phyloP scores from a whole-genome alignment of 2,797 vertebrate species.

The Gila robusta region DNA sequence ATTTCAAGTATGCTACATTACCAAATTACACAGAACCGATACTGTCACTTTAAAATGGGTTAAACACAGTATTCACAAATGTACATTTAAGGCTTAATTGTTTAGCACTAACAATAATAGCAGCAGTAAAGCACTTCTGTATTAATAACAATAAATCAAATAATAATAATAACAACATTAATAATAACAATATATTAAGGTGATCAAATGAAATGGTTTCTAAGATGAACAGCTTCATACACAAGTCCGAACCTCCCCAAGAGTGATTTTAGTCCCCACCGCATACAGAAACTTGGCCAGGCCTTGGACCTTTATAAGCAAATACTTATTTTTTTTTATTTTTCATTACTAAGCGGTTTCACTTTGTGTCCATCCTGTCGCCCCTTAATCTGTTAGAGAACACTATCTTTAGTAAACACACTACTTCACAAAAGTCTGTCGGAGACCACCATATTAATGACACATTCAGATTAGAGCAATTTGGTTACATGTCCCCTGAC shows the following conservation, averaged over 20 bases:
- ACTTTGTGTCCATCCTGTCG: neutral
- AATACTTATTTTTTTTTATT: conserved; percentile 45
- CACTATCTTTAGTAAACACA: conserved; percentile 48
- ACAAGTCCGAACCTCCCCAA: conserved; percentile 40
- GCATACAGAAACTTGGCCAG: conserved; percentile 40
- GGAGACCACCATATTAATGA: conserved; percentile 37
- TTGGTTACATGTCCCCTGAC: neutral
- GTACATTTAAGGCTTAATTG: conserved; percentile 87
- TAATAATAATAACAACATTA: conserved; percentile 65
- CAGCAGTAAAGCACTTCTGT: conserved; percentile 88
- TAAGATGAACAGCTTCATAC: conserved; percentile 61
- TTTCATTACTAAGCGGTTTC: conserved; percentile 29
- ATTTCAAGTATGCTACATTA: conserved; percentile 85
- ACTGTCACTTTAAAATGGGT: conserved; percentile 85
- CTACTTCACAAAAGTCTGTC: conserved; percentile 46
- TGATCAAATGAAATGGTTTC: conserved; percentile 70
- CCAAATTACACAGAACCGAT: conserved; percentile 70
- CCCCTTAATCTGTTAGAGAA: conserved; percentile 51
- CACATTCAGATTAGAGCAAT: conserved; percentile 29
- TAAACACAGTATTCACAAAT: conserved; percentile 84
- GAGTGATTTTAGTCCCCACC: conserved; percentile 49
- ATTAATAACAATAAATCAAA: conserved; percentile 68
- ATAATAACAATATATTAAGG: conserved; percentile 79
- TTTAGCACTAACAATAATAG: conserved; percentile 85
- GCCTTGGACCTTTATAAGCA: conserved; percentile 42